phyloP scores from a whole-genome alignment of 1,140 invertebrate species.

The Cryptotermes secundus region DNA sequence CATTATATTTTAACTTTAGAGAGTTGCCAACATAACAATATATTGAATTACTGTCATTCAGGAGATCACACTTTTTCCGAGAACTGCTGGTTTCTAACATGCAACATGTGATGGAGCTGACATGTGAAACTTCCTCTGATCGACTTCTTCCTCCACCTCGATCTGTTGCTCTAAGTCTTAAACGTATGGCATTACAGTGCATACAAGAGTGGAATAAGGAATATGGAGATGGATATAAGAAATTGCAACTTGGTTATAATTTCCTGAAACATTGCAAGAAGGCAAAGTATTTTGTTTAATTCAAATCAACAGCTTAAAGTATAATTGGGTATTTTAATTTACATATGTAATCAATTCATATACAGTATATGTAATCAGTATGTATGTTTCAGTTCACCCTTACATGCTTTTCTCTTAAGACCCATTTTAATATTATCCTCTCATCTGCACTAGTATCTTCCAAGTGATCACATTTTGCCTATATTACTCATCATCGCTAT shows the following conservation, averaged over 20 bases:
- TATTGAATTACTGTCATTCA: slow-evolving; percentile 33
- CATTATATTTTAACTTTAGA: too few species aligned
- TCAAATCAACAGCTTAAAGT: too few species aligned
- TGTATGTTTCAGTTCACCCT: too few species aligned
- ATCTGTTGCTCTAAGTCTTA: slow-evolving; percentile 50
- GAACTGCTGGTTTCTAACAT: slow-evolving; percentile 53
- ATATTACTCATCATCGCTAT: too few species aligned
- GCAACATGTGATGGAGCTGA: slow-evolving; percentile 52
- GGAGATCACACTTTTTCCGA: slow-evolving; percentile 56
- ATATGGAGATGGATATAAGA: slow-evolving; percentile 53
- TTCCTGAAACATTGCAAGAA: slow-evolving; percentile 55
- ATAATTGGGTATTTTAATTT: too few species aligned
- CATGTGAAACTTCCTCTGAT: slow-evolving; percentile 49
- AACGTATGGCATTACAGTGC: slow-evolving; percentile 47
- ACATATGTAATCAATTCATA: too few species aligned
- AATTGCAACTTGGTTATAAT: slow-evolving; percentile 52
- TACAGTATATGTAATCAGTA: too few species aligned
- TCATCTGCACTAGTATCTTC: too few species aligned
- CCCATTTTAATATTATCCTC: too few species aligned
- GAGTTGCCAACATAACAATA: too few species aligned
- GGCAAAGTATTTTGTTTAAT: slow-evolving; percentile 39
- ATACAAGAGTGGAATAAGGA: slow-evolving; percentile 55
- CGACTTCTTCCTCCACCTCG: slow-evolving; percentile 54
- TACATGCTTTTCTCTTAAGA: too few species aligned
- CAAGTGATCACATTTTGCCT: too few species aligned